A percentile compares a stretch with the other conserved stretches of the same genome.
Conservation (phyloP, 2,797 vertebrate species). For the Neostethus bicornis region DNA sequence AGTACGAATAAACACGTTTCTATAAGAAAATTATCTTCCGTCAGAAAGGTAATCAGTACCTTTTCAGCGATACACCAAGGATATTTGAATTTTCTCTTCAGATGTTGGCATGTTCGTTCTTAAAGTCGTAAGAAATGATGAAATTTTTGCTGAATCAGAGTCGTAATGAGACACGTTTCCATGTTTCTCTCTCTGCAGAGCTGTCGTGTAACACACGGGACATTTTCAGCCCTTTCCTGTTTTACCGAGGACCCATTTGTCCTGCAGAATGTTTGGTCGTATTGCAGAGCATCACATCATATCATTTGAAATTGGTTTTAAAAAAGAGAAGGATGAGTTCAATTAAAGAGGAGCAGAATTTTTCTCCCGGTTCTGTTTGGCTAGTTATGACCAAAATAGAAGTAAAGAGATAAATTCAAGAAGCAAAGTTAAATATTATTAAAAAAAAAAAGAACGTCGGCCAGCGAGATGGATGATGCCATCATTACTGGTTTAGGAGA, state of each 20-base stretch:
- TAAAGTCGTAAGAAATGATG: background rate
- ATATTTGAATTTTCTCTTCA: background rate
- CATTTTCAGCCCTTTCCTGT: background rate
- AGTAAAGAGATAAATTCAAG: background rate
- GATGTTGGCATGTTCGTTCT: background rate
- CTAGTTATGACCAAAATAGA: background rate
- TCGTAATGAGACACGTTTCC: background rate
- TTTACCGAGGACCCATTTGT: background rate
- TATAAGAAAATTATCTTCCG: too few species aligned
- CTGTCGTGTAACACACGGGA: background rate
- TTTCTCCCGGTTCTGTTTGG: background rate
- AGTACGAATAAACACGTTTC: too few species aligned
- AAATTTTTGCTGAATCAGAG: constrained; percentile 1
- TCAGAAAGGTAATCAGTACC: too few species aligned
- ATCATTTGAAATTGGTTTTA: constrained; percentile 1
- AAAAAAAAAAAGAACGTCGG: background rate
- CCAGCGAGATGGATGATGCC: background rate
- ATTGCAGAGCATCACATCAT: background rate
- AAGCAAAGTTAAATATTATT: background rate
- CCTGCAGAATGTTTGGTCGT: background rate
- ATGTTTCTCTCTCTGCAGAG: background rate
- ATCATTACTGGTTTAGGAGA: background rate
- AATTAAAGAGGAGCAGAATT: background rate
- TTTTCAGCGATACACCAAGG: too few species aligned
- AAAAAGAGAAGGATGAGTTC: background rate